Conservation (phyloP, 2,113 vertebrate species). For the human region GRCh38 chr1:92702001-92702500, state of each 20-base stretch:
- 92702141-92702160: conserved; percentile 99
- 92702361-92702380: conserved; percentile 37
- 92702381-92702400: conserved; percentile 52
- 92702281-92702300: background rate
- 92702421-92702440: background rate
- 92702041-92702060: background rate
- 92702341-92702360: conserved; percentile 30
- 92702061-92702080: conserved; percentile 15
- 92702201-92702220: conserved; percentile 97
- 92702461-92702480: background rate
- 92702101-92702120: background rate
- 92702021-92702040: background rate
- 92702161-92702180: conserved; percentile 99
- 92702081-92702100: background rate
- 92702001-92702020: conserved; percentile 17
- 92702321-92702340: conserved; percentile 42
- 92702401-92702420: conserved; percentile 57
- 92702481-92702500: background rate
- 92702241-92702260: conserved; percentile 36
- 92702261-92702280: conserved; percentile 43
- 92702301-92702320: conserved; percentile 23
- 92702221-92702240: conserved; percentile 73
- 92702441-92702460: too few species aligned
- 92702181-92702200: conserved; percentile 99
- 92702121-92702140: conserved; percentile 81